Evolutionary conservation across 2,888 invertebrate species (phyloP).

Genomic region (Lasioglossum pauxillum): DNA sequence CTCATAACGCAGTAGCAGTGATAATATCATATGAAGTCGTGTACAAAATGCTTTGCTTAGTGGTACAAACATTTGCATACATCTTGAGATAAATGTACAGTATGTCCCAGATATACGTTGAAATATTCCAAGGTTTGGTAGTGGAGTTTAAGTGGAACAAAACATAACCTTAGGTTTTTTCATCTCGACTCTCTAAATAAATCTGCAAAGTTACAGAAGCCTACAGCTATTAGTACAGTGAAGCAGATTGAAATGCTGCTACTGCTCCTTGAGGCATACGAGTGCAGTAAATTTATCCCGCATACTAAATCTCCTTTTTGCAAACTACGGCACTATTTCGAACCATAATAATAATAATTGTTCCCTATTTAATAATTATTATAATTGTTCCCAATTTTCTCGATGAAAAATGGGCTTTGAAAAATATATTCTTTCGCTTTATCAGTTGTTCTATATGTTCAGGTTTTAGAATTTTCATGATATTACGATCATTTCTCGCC

Average conservation of each 20-base stretch:
- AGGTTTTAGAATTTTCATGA: no score
- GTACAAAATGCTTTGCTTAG: conserved; percentile 1
- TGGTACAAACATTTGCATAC: not conserved
- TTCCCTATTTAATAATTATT: no score
- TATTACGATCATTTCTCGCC: no score
- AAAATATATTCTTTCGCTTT: no score
- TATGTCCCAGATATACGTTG: not conserved
- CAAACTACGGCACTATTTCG: not conserved
- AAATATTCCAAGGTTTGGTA: not conserved
- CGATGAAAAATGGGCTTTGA: no score
- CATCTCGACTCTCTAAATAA: not conserved
- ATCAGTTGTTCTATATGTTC: no score
- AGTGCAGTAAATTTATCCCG: not conserved
- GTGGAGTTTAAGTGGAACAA: not conserved
- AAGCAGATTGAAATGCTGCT: not conserved
- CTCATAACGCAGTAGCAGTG: not conserved
- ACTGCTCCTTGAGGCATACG: not conserved
- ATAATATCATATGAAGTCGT: not conserved
- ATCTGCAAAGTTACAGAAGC: not conserved
- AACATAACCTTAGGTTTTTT: not conserved
- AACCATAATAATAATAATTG: not conserved
- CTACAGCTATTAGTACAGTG: not conserved
- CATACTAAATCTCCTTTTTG: not conserved
- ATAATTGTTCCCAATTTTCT: no score
- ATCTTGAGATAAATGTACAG: conserved; percentile 2